Evolutionary conservation across 2,797 vertebrate genomes (phyloP).

Genomic region (Epinephelus coioides): DNA sequence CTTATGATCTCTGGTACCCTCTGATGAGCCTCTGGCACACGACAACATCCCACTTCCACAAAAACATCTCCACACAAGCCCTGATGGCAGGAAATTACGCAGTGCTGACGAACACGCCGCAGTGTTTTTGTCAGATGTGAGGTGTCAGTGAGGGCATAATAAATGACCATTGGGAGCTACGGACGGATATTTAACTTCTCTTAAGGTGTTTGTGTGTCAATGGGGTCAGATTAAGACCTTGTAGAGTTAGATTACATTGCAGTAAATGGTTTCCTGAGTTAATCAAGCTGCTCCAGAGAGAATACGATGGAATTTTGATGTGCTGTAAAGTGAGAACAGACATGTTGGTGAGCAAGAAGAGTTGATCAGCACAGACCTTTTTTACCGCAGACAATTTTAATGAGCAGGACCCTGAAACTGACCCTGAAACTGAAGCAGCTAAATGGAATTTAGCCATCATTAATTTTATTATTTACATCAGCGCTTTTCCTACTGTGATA

Average conservation of each 20-base stretch:
- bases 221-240: neutral
- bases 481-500: neutral
- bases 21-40: constrained; percentile 69
- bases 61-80: constrained; percentile 73
- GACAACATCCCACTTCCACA: constrained; percentile 71
- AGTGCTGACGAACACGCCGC: constrained; percentile 54
- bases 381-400: too few relatives aligned
- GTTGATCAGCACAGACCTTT: too few relatives aligned
- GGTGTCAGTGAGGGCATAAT: constrained; percentile 49
- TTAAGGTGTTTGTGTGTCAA: neutral
- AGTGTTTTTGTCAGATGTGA: constrained; percentile 50
- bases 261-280: constrained; percentile 1
- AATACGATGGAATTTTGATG: neutral
- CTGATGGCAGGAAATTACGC: constrained; percentile 78
- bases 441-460: neutral
- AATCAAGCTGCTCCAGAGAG: neutral
- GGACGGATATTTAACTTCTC: neutral
- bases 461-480: neutral
- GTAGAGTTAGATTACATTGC: neutral
- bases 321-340: neutral
- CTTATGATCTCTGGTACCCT: constrained; percentile 73
- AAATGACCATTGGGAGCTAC: neutral
- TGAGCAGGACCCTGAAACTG: too few relatives aligned
- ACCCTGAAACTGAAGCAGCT: neutral
- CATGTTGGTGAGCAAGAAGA: neutral